phyloP scores from a whole-genome alignment of 2,888 invertebrate genomes.

The Synergus gifuensis region DNA sequence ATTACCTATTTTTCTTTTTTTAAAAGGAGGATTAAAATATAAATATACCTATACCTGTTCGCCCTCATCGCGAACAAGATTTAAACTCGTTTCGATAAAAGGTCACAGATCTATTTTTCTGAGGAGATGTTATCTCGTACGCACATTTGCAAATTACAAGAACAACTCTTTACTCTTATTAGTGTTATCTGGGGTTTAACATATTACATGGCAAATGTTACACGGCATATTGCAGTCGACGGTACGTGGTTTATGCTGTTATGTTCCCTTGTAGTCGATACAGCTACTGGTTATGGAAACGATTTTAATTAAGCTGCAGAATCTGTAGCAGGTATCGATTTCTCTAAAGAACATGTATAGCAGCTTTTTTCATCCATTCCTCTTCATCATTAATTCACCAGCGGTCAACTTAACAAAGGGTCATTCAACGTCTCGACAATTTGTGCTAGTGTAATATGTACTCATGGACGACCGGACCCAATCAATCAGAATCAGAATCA shows the following conservation, averaged over 20 bases:
- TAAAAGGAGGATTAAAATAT: not conserved
- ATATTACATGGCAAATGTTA: slow-evolving; percentile 34
- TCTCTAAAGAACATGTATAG: not conserved
- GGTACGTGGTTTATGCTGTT: slow-evolving; percentile 4
- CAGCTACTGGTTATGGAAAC: slow-evolving; percentile 13
- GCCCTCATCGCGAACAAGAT: slow-evolving; percentile 23
- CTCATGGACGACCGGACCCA: too few relatives aligned
- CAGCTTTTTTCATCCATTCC: not conserved
- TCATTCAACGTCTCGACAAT: not conserved
- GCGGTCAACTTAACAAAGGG: not conserved
- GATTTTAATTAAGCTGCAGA: not conserved
- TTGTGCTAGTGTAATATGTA: too few relatives aligned
- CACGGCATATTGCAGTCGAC: not conserved
- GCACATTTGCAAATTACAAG: slow-evolving; percentile 40
- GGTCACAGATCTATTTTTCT: not conserved
- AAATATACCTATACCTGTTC: not conserved
- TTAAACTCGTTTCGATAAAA: slow-evolving; percentile 31
- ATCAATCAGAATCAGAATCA: too few relatives aligned
- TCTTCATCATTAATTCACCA: not conserved
- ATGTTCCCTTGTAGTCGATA: not conserved
- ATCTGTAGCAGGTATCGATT: not conserved
- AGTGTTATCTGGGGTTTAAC: slow-evolving; percentile 16
- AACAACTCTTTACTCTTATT: slow-evolving; percentile 15
- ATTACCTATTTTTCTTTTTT: not conserved
- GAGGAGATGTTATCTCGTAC: slow-evolving; percentile 1